Evolutionary conservation across 2,888 invertebrate genomes (phyloP), one percentile per base, ranked within the genome.

Genomic region (Luperina testacea): DNA sequence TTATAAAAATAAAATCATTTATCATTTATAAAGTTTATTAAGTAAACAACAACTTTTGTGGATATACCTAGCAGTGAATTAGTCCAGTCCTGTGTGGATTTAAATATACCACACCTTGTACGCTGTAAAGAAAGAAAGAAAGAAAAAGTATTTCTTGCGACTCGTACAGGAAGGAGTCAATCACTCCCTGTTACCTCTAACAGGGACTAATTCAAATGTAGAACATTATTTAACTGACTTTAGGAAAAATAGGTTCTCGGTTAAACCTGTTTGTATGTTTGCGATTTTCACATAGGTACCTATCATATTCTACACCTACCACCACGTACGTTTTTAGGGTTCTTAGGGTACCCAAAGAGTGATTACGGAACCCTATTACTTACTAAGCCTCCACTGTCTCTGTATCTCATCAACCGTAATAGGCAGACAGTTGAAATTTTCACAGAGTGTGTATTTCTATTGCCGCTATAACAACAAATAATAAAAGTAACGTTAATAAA

Each of bases 101-200:
- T 82, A 45, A 82, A 82, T 82, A 38, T 38, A 76, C 45, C 53
- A 61, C 61, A 57, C 64, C 48, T 51, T 48, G 53, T 53, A 48
- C 13, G 38, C 17, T 15, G 24, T 32, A 64, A 38, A n/a, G n/a
- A n/a, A n/a, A n/a, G n/a, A n/a, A n/a, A n/a, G n/a, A n/a, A n/a
- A n/a, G n/a, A n/a, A n/a, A n/a, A n/a, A n/a, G n/a, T n/a, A n/a
- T n/a, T n/a, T n/a, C n/a, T n/a, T n/a, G n/a, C n/a, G n/a, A n/a
- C n/a, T n/a, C n/a, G n/a, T n/a, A n/a, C n/a, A n/a, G n/a, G n/a
- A n/a, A n/a, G n/a, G n/a, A 53, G 61, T 75, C 82, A 53, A 61
- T 80, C 82, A 67, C 81, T 64, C 48, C 38, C 64, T 72, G 79
- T 81, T 65, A 59, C 73, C 24, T 81, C n/a, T 72, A 79, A 72